Base-by-base conservation (phyloP, 2,797 vertebrate species). In the Silurus aristotelis region DNA sequence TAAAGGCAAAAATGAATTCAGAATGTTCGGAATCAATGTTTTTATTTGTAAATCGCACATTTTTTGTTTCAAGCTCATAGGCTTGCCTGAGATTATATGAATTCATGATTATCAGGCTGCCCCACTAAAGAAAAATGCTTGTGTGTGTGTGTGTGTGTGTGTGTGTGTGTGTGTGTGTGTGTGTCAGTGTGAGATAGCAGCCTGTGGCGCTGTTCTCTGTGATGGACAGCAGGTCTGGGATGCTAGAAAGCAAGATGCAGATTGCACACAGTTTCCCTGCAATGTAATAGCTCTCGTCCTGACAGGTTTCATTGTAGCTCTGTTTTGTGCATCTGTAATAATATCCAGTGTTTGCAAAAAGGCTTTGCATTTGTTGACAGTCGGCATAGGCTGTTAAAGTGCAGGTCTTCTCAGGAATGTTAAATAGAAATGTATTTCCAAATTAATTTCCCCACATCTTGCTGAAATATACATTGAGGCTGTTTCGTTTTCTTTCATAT, bases 241-340 rank as follows among this genome's bases (percentile, higher is more conserved):
- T 46, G 63, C 75, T 73, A 73, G 22, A 75, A 79, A 64, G 82
- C 52, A 55, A 84, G 80, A 84, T 84, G 70, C 60, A 90, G 81
- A 83, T 85, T 87, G 83, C 77, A 83, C 64, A 71, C 81, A 88
- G 79, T 82, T 87, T 76, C 56, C 89, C 63, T 76, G 79, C 68
- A 71, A 73, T 86, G 71, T 85, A 86, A 85, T 87, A 86, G 78
- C 78, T 89, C 60, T 83, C 68, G 58, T 75, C 48, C 76, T 87
- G 85, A 83, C 87, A 85, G 84, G 66, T 73, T 85, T 77, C 67
- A 87, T 83, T 87, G 76, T 58, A 72, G 78, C 84, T 79, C 14
- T 46, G 43, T 76, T 89, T 83, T 89, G 63, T 83, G 81, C 86
- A 20, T 85, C 85, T 64, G 73, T 86, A 86, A 89, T 84, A 86